These are phyloP conservation scores for Acrossocheilus wenchowensis DNA, from an alignment of 2,797 vertebrate genomes.

Conservation along the genomic window DNA sequence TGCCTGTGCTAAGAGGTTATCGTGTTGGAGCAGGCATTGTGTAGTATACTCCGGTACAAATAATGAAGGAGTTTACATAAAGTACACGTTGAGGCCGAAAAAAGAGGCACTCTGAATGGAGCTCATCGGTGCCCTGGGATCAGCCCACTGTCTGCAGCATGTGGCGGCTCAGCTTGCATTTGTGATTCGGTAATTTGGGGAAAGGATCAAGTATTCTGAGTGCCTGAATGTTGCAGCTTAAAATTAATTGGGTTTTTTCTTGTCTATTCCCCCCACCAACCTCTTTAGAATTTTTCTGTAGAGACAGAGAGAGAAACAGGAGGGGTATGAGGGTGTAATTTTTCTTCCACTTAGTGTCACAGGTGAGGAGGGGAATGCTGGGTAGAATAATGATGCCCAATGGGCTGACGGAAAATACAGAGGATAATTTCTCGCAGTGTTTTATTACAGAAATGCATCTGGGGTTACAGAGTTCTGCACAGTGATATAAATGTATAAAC, in stretches of 20 bases:
- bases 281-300: slow-evolving; percentile 52
- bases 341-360: slow-evolving; percentile 65
- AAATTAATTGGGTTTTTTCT: slow-evolving; percentile 69
- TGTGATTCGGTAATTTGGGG: slow-evolving; percentile 65
- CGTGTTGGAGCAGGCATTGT: slow-evolving; percentile 55
- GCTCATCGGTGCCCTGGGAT: slow-evolving; percentile 61
- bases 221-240: slow-evolving; percentile 60
- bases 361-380: slow-evolving; percentile 56
- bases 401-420: slow-evolving; percentile 47
- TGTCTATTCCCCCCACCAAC: slow-evolving; percentile 50
- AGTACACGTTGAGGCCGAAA: slow-evolving; percentile 45
- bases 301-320: background rate
- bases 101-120: slow-evolving; percentile 42
- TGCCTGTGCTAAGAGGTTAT: slow-evolving; percentile 65
- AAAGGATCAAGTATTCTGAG: slow-evolving; percentile 63
- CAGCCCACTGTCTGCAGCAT: slow-evolving; percentile 54
- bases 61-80: slow-evolving; percentile 56
- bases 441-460: slow-evolving; percentile 57
- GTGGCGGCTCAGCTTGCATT: slow-evolving; percentile 50
- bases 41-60: slow-evolving; percentile 54
- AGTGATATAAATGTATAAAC: slow-evolving; percentile 46
- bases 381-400: slow-evolving; percentile 63
- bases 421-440: slow-evolving; percentile 53
- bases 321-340: slow-evolving; percentile 60
- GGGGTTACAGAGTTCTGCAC: slow-evolving; percentile 44